These are phyloP conservation scores for Brachypteracias leptosomus DNA, from an alignment of 2,113 vertebrate species.

Conservation along the genomic window DNA sequence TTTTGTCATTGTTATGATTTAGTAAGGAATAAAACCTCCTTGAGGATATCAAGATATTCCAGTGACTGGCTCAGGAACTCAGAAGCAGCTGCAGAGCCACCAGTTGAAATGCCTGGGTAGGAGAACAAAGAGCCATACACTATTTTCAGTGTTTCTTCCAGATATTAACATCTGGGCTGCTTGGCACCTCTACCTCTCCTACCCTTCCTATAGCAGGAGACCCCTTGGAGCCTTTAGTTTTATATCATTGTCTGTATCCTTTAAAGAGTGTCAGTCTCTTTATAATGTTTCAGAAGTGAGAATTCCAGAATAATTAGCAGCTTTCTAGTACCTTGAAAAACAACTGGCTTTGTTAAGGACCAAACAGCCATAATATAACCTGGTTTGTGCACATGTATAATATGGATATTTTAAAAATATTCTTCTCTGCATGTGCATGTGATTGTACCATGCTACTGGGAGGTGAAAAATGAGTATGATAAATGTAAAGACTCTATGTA, in stretches of 20 bases:
- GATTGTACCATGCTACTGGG: not conserved
- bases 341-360: not conserved
- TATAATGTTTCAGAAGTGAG: not conserved
- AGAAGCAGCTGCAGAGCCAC: not conserved
- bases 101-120: not conserved
- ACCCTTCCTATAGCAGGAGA: not conserved
- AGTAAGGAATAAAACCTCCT: not conserved
- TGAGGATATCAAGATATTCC: not conserved
- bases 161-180: not conserved
- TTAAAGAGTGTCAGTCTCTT: not conserved
- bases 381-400: not conserved
- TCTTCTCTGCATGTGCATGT: not conserved
- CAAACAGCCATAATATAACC: not conserved
- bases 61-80: not conserved
- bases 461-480: not conserved
- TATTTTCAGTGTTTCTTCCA: not conserved
- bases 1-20: not conserved
- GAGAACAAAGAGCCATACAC: not conserved
- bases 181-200: not conserved
- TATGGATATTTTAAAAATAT: fast-evolving
- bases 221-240: not conserved
- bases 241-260: not conserved
- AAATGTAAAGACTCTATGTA: not conserved
- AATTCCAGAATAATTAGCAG: not conserved
- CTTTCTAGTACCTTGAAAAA: not conserved